These are phyloP conservation scores for Xenus cinereus DNA, from an alignment of 2,113 vertebrate genomes.

Conservation along the genomic window DNA sequence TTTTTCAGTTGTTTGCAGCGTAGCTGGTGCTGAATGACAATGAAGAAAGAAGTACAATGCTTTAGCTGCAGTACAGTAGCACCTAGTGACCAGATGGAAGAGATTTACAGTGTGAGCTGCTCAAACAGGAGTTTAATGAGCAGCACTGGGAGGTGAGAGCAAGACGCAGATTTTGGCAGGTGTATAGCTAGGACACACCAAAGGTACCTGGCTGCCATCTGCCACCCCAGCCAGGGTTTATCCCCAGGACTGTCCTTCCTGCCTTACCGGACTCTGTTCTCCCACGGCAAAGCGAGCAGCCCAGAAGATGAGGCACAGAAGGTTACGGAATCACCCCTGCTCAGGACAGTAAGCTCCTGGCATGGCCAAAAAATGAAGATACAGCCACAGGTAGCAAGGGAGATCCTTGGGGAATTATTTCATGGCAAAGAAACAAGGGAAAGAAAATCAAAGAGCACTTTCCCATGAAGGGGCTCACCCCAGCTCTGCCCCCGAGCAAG, in stretches of 20 bases:
- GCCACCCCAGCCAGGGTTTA: background rate
- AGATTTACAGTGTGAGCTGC: background rate
- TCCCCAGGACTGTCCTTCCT: background rate
- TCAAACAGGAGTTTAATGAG: background rate
- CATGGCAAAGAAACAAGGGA: background rate
- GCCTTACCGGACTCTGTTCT: background rate
- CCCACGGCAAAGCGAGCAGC: background rate
- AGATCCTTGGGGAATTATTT: background rate
- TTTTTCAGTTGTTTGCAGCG: background rate
- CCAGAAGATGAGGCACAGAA: background rate
- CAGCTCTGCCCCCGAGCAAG: background rate
- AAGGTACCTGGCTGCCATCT: background rate
- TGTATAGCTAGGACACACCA: background rate
- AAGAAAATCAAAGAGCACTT: background rate
- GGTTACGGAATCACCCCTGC: background rate
- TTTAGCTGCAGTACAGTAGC: background rate
- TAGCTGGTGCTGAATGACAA: background rate
- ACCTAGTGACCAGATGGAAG: background rate
- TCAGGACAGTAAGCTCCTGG: background rate
- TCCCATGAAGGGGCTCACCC: background rate
- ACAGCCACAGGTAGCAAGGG: background rate
- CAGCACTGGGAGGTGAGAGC: background rate
- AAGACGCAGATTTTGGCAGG: background rate
- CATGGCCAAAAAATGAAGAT: background rate
- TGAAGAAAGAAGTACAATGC: background rate